phyloP scores from a whole-genome alignment of 2,797 vertebrate genomes.

The Acanthornis magna region DNA sequence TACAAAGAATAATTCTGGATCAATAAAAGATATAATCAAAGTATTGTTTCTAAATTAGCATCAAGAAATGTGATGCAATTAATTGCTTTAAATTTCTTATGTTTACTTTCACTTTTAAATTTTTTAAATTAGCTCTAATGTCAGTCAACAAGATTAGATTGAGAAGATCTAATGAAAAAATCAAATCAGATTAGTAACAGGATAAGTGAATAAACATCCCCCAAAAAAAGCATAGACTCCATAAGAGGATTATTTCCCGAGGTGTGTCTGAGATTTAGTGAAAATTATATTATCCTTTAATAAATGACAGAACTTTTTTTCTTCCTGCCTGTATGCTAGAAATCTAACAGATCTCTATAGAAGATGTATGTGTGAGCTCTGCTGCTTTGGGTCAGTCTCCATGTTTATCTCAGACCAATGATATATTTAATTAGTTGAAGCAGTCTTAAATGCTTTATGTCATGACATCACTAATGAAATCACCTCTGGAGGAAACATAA shows the following conservation, averaged over 20 bases:
- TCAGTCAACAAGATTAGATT: neutral
- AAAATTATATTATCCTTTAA: conserved; percentile 30
- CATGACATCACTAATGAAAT: conserved; percentile 27
- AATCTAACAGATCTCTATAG: neutral
- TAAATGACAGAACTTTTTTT: neutral
- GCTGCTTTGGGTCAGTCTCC: neutral
- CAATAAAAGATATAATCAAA: neutral
- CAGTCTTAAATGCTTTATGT: neutral
- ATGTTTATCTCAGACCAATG: neutral
- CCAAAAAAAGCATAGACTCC: neutral
- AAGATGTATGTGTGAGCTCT: neutral
- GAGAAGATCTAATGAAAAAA: neutral
- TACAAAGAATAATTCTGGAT: neutral
- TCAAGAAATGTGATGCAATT: neutral
- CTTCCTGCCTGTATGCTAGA: neutral
- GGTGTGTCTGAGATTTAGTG: conserved; percentile 10
- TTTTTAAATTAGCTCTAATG: neutral
- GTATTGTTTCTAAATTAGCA: neutral
- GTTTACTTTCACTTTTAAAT: neutral
- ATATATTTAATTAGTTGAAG: neutral
- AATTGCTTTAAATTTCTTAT: neutral
- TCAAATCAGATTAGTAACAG: neutral
- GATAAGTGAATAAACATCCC: neutral
- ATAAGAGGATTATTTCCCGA: neutral
- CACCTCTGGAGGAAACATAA: conserved; percentile 16